Evolutionary conservation across 2,888 invertebrate genomes (phyloP).

Genomic region (Microchrysa polita): DNA sequence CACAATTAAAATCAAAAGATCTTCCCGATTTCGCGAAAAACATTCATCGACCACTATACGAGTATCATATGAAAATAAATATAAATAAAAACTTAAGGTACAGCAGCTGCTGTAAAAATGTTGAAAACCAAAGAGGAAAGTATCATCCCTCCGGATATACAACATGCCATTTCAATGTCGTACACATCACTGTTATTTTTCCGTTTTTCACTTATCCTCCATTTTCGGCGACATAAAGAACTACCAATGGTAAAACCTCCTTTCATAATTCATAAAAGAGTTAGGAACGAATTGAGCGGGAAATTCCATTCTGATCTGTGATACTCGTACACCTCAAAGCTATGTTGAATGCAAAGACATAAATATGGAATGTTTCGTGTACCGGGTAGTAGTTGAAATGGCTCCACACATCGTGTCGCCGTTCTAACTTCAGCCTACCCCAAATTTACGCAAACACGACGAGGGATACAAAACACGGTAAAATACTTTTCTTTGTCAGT

Average conservation of each 20-base stretch:
- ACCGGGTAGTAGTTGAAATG: slow-evolving; percentile 1
- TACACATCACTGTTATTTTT: slow-evolving; percentile 48
- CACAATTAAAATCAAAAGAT: no score
- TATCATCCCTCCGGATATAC: slow-evolving; percentile 50
- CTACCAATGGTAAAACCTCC: slow-evolving; percentile 15
- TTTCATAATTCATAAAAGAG: slow-evolving; percentile 52
- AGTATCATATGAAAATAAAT: no score
- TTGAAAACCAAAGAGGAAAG: slow-evolving; percentile 18
- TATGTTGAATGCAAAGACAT: background rate
- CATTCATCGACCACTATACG: no score
- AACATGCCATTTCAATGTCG: slow-evolving; percentile 48
- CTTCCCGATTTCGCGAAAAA: no score
- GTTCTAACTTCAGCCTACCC: background rate
- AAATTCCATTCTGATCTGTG: slow-evolving; percentile 49
- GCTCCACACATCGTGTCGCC: background rate
- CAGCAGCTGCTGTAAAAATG: background rate
- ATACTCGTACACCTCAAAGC: slow-evolving; percentile 25
- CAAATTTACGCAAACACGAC: background rate
- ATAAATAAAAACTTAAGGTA: background rate
- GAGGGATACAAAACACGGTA: slow-evolving; percentile 44
- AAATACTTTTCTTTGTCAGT: slow-evolving; percentile 51
- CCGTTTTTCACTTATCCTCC: slow-evolving; percentile 26
- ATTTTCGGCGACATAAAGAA: slow-evolving; percentile 7
- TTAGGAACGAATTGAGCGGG: slow-evolving; percentile 51
- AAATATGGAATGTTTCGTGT: background rate